Evolutionary conservation across 1,140 invertebrate genomes (phyloP), one percentile per base, ranked within the genome.

Genomic region (Rhagoletis pomonella): DNA sequence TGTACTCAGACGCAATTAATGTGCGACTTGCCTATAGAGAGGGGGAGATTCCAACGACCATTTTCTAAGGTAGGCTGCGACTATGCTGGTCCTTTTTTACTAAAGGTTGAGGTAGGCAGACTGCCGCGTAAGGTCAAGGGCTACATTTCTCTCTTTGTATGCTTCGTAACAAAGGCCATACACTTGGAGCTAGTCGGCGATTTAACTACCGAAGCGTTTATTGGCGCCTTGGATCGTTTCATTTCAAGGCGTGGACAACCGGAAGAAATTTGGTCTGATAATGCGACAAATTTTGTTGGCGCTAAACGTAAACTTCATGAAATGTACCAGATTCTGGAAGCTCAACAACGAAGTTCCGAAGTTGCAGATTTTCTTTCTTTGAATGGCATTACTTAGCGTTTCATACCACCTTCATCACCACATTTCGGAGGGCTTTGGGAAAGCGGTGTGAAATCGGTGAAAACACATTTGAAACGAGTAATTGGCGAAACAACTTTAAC

Each of bases 51-150:
- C 7, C 84, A 87, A 50, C 88, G 88, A 69, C 89, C 91, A 6
- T 93, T 93, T 88, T 10, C 87, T 58, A 87, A 89, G 5, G 62
- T 84, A 7, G 89, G 91, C 6, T 86, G 92, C 1, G 92, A 94
- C 88, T 93, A 92, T 73, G 90, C 90, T 4, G 93, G 93, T 60
- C 93, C 91, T 2, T 67, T 67, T 17, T 29, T 67, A 29, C n/a
- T 19, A 6, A 67, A 67, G 10, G 64, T 67, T 29, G 64, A 67
- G 29, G 5, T 67, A 6, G 1, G 64, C 2, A 67, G 29, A 29
- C 4, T 39, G 10, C 64, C 29, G 5, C n/a, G 64, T 4, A 19
- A 29, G 29, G n/a, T 67, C 1, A 93, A 91, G 65, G 77, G 84
- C 19, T 93, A 91, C 59, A 88, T 92, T 12, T 87, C 67, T n/a